Base-by-base conservation (phyloP, 2,888 invertebrate genomes). In the Acrocyrtus sp. region DNA sequence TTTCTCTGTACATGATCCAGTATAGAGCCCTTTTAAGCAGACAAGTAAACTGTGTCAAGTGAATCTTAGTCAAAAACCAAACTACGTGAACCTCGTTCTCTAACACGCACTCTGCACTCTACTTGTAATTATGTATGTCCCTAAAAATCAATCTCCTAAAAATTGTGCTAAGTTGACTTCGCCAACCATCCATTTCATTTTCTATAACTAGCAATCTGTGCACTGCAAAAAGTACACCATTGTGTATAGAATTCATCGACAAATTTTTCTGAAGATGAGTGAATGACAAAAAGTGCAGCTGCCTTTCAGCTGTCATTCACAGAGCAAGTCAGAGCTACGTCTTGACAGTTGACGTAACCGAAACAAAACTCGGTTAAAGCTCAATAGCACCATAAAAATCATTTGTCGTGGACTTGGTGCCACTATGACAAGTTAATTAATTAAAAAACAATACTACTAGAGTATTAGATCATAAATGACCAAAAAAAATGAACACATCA, bases 1-100 rank as follows among this genome's bases (percentile, higher is more conserved):
- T 70, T 69, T 67, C 63, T 72, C 75, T 75, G 72, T 72, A 70
- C 72, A 68, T 72, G 56, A 75, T 75, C 75, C 75, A 75, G 75
- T 75, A 67, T 72, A 75, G 72, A 72, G 72, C 75, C 67, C 75
- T 73, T 66, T 72, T 72, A 73, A 72, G 75, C 75, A 75, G 75
- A 75, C 72, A 72, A 73, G 54, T 63, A 26, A 72, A 51, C 72
- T 61, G 61, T 70, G 57, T 72, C 65, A 47, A 66, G 34, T 41
- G 22, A 47, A 53, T 50, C 57, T 72, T 66, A 63, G 39, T 48
- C 15, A 47, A 26, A 62, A 53, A n/a, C n/a, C n/a, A n/a, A 53
- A 43, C 56, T 56, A 56, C 39, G 17, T 15, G 12, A 17, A 12
- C n/a, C 6, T 17, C 47, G 12, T 48, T 22, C 48, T 10, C 22